A percentile compares a stretch with the other conserved stretches of the same genome.
phyloP scores from a whole-genome alignment of 2,888 invertebrate species.

The Drosophila gaucha region DNA sequence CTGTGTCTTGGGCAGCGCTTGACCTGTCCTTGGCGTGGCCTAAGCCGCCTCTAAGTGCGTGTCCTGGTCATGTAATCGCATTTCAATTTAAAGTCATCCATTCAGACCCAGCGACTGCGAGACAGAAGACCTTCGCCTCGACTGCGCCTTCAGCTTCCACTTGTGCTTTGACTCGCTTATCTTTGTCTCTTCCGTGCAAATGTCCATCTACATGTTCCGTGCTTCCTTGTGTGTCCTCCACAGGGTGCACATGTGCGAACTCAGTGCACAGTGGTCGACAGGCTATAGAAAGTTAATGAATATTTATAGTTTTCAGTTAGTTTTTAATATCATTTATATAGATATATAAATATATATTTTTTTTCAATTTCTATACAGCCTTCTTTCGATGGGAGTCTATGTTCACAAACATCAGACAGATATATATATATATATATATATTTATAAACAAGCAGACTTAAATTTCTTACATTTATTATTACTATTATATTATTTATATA shows the following conservation, averaged over 20 bases:
- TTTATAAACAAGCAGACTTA: no score
- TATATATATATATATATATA: no score
- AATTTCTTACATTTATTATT: no score
- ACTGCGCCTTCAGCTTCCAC: slow-evolving; percentile 2
- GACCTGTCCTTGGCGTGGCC: slow-evolving; percentile 52
- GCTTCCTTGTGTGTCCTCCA: slow-evolving; percentile 8
- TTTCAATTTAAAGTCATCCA: slow-evolving; percentile 81
- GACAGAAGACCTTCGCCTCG: slow-evolving; percentile 14
- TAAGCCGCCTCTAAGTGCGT: slow-evolving; percentile 81
- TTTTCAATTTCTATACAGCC: no score
- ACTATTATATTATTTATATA: no score
- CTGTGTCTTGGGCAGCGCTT: slow-evolving; percentile 44
- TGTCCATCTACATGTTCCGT: slow-evolving; percentile 5
- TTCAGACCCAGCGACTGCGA: slow-evolving; percentile 38
- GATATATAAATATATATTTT: no score
- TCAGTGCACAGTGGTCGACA: slow-evolving; percentile 22
- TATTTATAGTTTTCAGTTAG: background rate
- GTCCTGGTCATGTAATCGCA: slow-evolving; percentile 84
- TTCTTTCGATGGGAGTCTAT: no score
- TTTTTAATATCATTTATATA: no score
- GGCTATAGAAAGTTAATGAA: no score
- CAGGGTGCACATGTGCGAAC: slow-evolving; percentile 41
- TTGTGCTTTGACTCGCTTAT: slow-evolving; percentile 31
- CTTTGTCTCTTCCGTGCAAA: slow-evolving; percentile 13
- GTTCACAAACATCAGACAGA: no score